A percentile compares a stretch with the other conserved stretches of the same genome.
Evolutionary conservation across 2,113 vertebrate species (phyloP).

Genomic region (Caracal caracal): DNA sequence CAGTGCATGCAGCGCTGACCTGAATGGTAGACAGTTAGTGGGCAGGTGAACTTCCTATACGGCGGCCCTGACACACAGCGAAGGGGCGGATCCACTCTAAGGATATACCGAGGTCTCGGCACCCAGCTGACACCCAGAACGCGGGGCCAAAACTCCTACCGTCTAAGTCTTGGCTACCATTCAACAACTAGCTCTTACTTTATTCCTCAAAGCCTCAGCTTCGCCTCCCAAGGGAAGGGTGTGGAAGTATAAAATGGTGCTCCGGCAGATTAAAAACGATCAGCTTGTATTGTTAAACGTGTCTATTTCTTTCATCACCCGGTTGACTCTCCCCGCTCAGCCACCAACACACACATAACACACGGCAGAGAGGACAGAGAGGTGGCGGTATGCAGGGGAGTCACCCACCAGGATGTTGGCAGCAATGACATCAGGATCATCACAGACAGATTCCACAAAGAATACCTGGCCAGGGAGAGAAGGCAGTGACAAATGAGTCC

Average conservation of each 20-base stretch:
- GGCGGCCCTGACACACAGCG: background rate
- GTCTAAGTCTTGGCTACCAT: background rate
- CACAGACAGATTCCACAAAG: constrained; percentile 98
- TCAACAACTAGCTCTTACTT: background rate
- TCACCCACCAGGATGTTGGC: constrained; percentile 96
- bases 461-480: constrained; percentile 89
- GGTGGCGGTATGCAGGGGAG: too few relatives aligned
- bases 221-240: background rate
- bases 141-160: background rate
- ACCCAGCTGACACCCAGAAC: background rate
- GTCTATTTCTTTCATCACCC: background rate
- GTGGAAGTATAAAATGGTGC: background rate
- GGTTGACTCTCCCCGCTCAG: background rate
- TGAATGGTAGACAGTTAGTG: background rate
- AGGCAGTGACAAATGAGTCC: background rate
- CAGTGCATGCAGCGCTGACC: too few relatives aligned
- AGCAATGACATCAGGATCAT: constrained; percentile 98
- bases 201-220: background rate
- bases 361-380: background rate
- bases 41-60: background rate
- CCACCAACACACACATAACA: background rate
- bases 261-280: background rate
- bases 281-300: background rate
- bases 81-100: background rate
- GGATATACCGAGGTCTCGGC: background rate